Conservation (phyloP, 2,797 vertebrate genomes). For the Zenarchopterus dispar region DNA sequence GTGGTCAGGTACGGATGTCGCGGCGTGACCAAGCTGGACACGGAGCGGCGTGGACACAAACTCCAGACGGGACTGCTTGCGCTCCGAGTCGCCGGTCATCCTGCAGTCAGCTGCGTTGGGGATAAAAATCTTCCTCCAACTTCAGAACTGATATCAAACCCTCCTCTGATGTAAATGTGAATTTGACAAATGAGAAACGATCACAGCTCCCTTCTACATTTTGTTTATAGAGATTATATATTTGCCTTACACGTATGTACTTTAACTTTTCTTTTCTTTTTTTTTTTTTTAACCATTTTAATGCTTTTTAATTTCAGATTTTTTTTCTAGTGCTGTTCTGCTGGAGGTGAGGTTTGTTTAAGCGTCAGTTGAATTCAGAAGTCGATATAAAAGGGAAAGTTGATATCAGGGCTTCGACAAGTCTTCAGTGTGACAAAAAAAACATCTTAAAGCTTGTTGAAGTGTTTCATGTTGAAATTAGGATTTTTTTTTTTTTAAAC, state of each 20-base stretch:
- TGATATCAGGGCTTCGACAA: conserved; percentile 31
- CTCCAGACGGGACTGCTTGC: conserved; percentile 8
- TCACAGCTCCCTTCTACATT: conserved; percentile 60
- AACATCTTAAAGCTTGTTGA: neutral
- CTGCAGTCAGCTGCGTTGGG: conserved; percentile 25
- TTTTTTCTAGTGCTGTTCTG: conserved; percentile 68
- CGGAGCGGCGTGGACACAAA: conserved; percentile 7
- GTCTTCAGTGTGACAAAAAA: conserved; percentile 9
- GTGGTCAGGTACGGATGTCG: conserved; percentile 55
- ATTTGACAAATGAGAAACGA: conserved; percentile 66
- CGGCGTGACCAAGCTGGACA: conserved; percentile 21
- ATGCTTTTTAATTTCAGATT: conserved; percentile 73
- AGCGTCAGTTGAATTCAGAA: conserved; percentile 47
- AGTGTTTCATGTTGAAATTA: conserved; percentile 57
- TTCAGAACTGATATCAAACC: conserved; percentile 54
- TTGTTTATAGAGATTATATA: conserved; percentile 79
- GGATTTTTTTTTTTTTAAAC: conserved; percentile 25
- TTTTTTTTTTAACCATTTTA: conserved; percentile 62
- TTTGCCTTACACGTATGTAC: conserved; percentile 76
- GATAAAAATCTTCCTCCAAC: conserved; percentile 15
- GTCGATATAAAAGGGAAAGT: conserved; percentile 67
- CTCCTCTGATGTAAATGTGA: conserved; percentile 76
- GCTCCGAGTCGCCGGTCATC: conserved; percentile 21
- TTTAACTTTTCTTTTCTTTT: conserved; percentile 54
- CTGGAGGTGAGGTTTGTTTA: conserved; percentile 51